Evolutionary conservation across 2,113 vertebrate genomes (phyloP).

Genomic region (Nibea albiflora): DNA sequence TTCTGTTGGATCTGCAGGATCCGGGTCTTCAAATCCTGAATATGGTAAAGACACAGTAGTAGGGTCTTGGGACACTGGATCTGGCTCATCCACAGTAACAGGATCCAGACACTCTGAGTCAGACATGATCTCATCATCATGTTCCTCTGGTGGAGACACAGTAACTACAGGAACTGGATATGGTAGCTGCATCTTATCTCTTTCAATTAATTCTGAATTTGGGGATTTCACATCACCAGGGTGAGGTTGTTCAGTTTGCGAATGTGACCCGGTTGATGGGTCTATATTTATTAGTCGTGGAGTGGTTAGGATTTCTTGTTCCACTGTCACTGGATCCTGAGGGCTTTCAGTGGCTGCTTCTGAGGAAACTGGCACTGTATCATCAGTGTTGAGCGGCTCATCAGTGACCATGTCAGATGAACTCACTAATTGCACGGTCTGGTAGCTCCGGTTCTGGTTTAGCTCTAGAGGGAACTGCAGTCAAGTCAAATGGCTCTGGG

Average conservation of each 20-base stretch:
- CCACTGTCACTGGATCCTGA: conserved; percentile 36
- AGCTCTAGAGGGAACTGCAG: conserved; percentile 2
- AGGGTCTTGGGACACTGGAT: conserved; percentile 36
- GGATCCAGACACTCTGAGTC: conserved; percentile 60
- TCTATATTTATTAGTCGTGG: conserved; percentile 36
- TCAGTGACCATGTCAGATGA: conserved; percentile 47
- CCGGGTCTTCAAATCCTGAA: conserved; percentile 58
- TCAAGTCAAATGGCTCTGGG: conserved; percentile 43
- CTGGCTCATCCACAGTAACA: conserved; percentile 23
- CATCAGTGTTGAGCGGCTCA: conserved; percentile 42
- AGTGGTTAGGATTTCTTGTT: conserved; percentile 37
- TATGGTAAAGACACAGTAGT: conserved; percentile 18
- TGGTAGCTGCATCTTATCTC: conserved; percentile 57
- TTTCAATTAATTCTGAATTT: conserved; percentile 64
- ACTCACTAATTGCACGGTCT: conserved; percentile 22
- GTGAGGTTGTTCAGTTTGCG: conserved; percentile 48
- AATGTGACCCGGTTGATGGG: conserved; percentile 34
- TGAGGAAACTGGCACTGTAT: neutral
- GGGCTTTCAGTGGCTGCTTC: conserved; percentile 26
- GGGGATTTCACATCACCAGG: conserved; percentile 44
- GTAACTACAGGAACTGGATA: conserved; percentile 78
- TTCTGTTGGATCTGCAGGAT: conserved; percentile 47
- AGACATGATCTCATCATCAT: conserved; percentile 52
- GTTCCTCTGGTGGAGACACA: conserved; percentile 78
- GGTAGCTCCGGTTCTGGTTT: conserved; percentile 30